phyloP scores from a whole-genome alignment of 2,113 vertebrate genomes.

The Tyrannus savana region DNA sequence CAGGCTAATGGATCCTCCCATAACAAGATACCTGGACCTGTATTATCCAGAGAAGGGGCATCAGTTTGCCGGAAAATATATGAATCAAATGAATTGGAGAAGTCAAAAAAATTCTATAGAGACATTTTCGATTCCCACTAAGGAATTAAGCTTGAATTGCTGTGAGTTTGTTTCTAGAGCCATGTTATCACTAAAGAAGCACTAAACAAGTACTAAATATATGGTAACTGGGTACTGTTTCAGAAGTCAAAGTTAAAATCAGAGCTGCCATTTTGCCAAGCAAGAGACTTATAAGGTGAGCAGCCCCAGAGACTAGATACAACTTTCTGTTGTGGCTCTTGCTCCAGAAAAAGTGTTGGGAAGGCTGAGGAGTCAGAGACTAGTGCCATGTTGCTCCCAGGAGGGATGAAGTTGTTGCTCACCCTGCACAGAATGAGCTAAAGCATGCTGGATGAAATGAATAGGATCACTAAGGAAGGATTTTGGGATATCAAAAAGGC shows the following conservation, averaged over 20 bases:
- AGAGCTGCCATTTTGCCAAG: background rate
- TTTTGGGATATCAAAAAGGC: background rate
- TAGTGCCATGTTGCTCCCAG: background rate
- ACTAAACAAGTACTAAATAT: background rate
- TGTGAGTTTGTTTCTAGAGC: background rate
- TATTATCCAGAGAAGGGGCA: background rate
- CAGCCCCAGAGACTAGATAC: background rate
- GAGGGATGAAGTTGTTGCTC: background rate
- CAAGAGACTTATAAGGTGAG: background rate
- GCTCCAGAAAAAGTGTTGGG: background rate
- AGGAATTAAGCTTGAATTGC: background rate
- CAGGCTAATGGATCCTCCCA: background rate
- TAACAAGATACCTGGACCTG: background rate
- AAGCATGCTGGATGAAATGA: background rate
- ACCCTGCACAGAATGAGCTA: background rate
- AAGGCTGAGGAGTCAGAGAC: background rate
- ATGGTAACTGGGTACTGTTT: background rate
- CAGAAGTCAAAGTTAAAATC: background rate
- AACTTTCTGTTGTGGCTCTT: background rate
- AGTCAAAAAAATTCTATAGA: background rate
- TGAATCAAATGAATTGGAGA: background rate
- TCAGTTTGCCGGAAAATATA: background rate
- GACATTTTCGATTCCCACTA: background rate
- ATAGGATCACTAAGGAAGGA: background rate
- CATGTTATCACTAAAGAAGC: background rate